A percentile compares a stretch with the other conserved stretches of the same genome.
phyloP scores from a whole-genome alignment of 2,113 vertebrate species.

The Ailurus styani region DNA sequence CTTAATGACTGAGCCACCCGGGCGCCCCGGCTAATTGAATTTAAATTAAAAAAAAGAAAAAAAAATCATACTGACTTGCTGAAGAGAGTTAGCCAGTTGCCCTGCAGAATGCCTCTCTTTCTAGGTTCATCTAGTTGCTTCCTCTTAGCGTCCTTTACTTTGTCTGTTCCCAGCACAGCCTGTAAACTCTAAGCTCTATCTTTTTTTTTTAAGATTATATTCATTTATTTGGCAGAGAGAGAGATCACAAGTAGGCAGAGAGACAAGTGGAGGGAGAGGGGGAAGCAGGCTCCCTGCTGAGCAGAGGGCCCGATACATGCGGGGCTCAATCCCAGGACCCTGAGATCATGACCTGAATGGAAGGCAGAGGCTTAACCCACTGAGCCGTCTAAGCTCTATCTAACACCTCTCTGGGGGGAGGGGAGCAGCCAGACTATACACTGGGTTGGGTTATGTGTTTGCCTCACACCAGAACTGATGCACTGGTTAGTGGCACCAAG shows the following conservation, averaged over 20 bases:
- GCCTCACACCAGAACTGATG: not conserved
- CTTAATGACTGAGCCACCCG: too few relatives aligned
- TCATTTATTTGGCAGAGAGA: too few relatives aligned
- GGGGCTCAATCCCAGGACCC: too few relatives aligned
- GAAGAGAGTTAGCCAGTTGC: not conserved
- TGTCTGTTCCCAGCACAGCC: not conserved
- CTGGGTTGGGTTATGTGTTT: not conserved
- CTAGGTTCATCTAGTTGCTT: not conserved
- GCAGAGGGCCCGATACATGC: too few relatives aligned
- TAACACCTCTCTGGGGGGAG: not conserved
- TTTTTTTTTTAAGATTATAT: too few relatives aligned
- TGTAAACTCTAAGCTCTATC: not conserved
- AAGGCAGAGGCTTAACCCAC: too few relatives aligned
- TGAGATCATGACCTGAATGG: too few relatives aligned
- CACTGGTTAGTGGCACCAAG: not conserved
- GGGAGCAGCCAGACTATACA: not conserved
- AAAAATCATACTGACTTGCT: not conserved
- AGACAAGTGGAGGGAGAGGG: too few relatives aligned
- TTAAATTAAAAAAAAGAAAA: not conserved
- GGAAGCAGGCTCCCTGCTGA: too few relatives aligned
- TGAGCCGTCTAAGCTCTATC: too few relatives aligned
- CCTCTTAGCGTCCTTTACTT: not conserved
- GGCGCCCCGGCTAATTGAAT: too few relatives aligned
- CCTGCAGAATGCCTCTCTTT: not conserved
- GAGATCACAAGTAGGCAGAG: too few relatives aligned